These are phyloP conservation scores for Ochropleura leucogaster DNA, from an alignment of 2,888 invertebrate species.

Conservation along the genomic window DNA sequence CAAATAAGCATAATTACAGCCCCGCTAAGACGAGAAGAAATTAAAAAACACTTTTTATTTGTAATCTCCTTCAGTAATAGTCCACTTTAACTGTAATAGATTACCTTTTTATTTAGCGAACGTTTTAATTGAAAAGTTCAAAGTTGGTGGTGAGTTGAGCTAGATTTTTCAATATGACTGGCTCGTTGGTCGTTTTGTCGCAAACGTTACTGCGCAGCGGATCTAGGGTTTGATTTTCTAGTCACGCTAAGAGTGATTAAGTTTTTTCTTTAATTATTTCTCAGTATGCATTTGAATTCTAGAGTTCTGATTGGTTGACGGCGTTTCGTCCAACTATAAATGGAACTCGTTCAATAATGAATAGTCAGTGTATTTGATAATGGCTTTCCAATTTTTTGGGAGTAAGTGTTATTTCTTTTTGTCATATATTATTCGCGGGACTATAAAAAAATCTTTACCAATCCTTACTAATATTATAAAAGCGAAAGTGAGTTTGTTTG, in stretches of 20 bases:
- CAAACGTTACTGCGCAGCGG: neutral
- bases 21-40: conserved; percentile 49
- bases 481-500: too few relatives aligned
- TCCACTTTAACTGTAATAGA: conserved; percentile 48
- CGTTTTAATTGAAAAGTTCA: conserved; percentile 46
- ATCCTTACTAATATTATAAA: too few relatives aligned
- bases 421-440: neutral
- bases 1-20: conserved; percentile 59
- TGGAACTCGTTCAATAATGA: neutral
- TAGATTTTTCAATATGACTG: conserved; percentile 15
- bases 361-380: neutral
- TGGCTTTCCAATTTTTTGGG: neutral
- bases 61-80: conserved; percentile 53
- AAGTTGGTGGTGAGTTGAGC: conserved; percentile 4
- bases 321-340: neutral
- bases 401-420: neutral
- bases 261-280: neutral
- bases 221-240: neutral
- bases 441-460: neutral
- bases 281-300: neutral
- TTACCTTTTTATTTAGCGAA: conserved; percentile 53
- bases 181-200: neutral
- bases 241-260: neutral
- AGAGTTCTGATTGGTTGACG: neutral
- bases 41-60: conserved; percentile 61